phyloP scores from a whole-genome alignment of 2,888 invertebrate genomes.

The Bombylius major region DNA sequence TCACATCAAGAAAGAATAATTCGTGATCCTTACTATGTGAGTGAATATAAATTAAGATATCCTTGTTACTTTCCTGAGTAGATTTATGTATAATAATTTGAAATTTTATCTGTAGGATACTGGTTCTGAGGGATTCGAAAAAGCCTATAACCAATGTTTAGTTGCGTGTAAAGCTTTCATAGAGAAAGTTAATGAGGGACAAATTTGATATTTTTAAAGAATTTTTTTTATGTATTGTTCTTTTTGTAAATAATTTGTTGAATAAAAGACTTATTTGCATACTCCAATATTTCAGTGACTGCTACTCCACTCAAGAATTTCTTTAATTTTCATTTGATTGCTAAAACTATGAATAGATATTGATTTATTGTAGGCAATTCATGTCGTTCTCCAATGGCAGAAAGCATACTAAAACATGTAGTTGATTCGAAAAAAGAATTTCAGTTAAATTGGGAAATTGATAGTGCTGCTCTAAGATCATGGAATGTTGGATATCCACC shows the following conservation, averaged over 20 bases:
- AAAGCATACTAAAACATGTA: slow-evolving; percentile 58
- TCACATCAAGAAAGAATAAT: slow-evolving; percentile 64
- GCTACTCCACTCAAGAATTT: no score
- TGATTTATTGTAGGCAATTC: slow-evolving; percentile 60
- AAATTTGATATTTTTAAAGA: background rate
- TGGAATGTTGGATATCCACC: slow-evolving; percentile 77
- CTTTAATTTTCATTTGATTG: no score
- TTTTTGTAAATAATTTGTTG: no score
- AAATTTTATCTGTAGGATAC: slow-evolving; percentile 40
- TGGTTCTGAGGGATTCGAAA: slow-evolving; percentile 57
- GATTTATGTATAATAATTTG: no score
- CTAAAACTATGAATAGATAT: no score
- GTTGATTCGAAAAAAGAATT: slow-evolving; percentile 30
- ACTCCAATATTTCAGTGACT: no score
- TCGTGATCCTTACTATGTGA: slow-evolving; percentile 84
- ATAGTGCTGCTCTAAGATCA: slow-evolving; percentile 75
- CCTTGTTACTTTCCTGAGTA: no score
- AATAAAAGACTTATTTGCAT: no score
- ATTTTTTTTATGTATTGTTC: no score
- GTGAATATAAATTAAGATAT: slow-evolving; percentile 19
- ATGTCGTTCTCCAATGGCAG: slow-evolving; percentile 90
- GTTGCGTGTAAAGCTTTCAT: slow-evolving; percentile 55
- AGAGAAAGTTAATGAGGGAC: slow-evolving; percentile 22
- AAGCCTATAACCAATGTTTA: slow-evolving; percentile 60
- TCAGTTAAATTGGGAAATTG: slow-evolving; percentile 42